Conservation (phyloP, 2,797 vertebrate species). For the Myotis findleyi region DNA sequence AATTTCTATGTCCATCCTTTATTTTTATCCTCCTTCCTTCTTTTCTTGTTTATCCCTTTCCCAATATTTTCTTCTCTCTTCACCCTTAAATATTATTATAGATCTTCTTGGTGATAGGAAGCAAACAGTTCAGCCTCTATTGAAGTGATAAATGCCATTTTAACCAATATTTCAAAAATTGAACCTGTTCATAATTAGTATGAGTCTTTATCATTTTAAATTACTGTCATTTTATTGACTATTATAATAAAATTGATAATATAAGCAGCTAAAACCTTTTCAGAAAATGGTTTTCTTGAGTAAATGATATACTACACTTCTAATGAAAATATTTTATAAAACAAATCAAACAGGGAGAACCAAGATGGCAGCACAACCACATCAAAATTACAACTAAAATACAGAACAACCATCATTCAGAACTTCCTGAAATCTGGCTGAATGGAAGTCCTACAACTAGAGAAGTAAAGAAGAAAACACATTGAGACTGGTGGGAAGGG, state of each 20-base stretch:
- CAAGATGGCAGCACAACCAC: no score
- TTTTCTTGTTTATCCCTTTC: neutral
- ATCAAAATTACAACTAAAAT: no score
- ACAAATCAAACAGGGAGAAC: neutral
- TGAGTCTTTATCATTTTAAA: neutral
- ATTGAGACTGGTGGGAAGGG: no score
- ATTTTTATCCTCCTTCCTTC: neutral
- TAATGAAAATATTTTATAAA: neutral
- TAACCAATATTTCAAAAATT: slow-evolving; percentile 6
- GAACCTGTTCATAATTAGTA: neutral
- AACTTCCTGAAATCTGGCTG: no score
- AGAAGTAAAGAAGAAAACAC: no score
- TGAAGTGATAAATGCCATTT: neutral
- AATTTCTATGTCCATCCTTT: neutral
- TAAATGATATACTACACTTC: neutral
- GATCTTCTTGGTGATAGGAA: neutral
- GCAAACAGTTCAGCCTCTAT: neutral
- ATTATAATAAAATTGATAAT: neutral
- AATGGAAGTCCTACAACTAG: no score
- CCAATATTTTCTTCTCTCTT: neutral
- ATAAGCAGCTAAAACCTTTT: neutral
- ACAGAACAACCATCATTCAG: no score
- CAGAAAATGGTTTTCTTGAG: neutral
- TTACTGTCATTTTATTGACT: neutral
- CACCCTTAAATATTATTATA: neutral